Evolutionary conservation across 2,797 vertebrate genomes (phyloP).

Genomic region (Bovichtus diacanthus): DNA sequence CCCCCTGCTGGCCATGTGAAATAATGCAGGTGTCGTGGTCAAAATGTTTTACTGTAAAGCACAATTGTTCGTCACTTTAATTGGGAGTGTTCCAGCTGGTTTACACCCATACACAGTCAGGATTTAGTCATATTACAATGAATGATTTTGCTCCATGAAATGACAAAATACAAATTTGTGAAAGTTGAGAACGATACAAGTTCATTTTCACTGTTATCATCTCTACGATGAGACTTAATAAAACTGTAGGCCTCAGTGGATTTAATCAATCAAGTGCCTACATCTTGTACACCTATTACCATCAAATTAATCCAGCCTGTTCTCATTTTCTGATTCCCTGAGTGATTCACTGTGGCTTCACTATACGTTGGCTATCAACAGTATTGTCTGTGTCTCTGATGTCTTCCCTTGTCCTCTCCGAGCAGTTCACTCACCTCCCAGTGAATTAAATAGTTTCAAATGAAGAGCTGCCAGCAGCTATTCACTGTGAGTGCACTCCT

Average conservation of each 20-base stretch:
- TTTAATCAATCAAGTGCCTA: conserved; percentile 40
- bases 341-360: conserved; percentile 43
- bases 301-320: conserved; percentile 49
- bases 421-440: conserved; percentile 57
- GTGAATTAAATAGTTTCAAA: conserved; percentile 67
- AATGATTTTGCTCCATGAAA: conserved; percentile 7
- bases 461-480: conserved; percentile 64
- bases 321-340: conserved; percentile 44
- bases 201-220: conserved; percentile 38
- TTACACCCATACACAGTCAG: background rate
- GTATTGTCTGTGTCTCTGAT: conserved; percentile 48
- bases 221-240: conserved; percentile 27
- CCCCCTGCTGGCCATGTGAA: too few relatives aligned
- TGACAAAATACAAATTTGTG: conserved; percentile 10
- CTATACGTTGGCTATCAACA: conserved; percentile 46
- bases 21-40: too few relatives aligned
- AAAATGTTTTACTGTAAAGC: background rate
- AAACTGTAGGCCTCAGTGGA: conserved; percentile 36
- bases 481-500: conserved; percentile 29
- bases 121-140: background rate
- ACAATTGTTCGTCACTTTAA: background rate
- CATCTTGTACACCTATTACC: conserved; percentile 44
- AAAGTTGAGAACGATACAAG: background rate
- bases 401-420: conserved; percentile 56
- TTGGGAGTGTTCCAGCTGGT: background rate